Conservation (phyloP, 2,888 invertebrate species). For the Sphinx pinastri region DNA sequence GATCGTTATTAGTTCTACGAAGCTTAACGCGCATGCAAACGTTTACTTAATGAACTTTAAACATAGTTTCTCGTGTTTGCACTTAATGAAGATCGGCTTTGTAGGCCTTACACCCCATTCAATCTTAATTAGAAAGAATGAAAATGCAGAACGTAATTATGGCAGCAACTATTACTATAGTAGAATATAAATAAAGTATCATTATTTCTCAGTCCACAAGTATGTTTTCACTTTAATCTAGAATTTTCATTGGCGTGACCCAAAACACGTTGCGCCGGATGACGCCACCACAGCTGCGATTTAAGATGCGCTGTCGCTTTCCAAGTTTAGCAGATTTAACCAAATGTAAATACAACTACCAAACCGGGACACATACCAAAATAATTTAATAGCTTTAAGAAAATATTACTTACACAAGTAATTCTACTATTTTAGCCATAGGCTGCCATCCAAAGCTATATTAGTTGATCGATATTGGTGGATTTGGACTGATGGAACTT, state of each 20-base stretch:
- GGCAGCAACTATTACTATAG: too few relatives aligned
- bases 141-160: background rate
- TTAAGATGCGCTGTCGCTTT: constrained; percentile 4
- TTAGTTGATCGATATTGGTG: too few relatives aligned
- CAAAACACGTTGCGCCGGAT: background rate
- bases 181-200: too few relatives aligned
- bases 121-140: background rate
- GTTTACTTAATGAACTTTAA: constrained; percentile 31
- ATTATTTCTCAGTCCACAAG: too few relatives aligned
- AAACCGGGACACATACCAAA: too few relatives aligned
- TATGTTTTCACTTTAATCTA: too few relatives aligned
- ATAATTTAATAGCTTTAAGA: too few relatives aligned
- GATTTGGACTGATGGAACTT: too few relatives aligned
- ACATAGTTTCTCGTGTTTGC: background rate
- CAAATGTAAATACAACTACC: background rate
- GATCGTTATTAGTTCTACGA: background rate
- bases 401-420: too few relatives aligned
- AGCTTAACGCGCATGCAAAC: constrained; percentile 28
- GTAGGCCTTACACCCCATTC: background rate
- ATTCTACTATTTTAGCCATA: too few relatives aligned
- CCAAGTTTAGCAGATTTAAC: background rate
- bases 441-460: too few relatives aligned
- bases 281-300: background rate
- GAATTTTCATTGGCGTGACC: background rate
- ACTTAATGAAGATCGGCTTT: background rate